Evolutionary conservation across 2,888 invertebrate genomes (phyloP).

Genomic region (Sarcophaga rosellei): DNA sequence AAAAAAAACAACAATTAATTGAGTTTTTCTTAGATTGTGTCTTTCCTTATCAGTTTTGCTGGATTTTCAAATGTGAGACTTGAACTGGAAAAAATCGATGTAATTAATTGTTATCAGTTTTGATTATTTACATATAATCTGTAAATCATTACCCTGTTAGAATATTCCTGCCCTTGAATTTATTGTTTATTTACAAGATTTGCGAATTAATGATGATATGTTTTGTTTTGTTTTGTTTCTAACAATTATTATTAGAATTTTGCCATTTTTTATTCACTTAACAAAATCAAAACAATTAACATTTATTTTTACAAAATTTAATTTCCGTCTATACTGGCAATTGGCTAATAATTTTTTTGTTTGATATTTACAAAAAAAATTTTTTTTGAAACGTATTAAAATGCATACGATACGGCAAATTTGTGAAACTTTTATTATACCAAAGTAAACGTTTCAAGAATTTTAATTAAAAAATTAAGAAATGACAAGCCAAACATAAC

Average conservation of each 20-base stretch:
- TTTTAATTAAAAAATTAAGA: background rate
- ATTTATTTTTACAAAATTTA: slow-evolving; percentile 26
- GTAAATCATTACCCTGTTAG: background rate
- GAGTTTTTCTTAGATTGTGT: too few species aligned
- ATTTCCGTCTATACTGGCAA: slow-evolving; percentile 48
- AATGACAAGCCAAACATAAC: background rate
- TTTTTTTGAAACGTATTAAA: background rate
- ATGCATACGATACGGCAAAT: background rate
- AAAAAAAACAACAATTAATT: too few species aligned
- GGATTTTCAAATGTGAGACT: background rate
- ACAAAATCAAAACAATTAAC: background rate
- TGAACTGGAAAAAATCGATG: background rate
- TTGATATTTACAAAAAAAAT: background rate
- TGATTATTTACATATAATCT: background rate
- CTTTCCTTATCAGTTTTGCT: too few species aligned
- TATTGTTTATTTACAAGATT: background rate
- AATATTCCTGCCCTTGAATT: background rate
- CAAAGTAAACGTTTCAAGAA: background rate
- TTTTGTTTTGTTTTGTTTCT: background rate
- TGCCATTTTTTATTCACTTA: background rate
- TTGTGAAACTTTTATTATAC: background rate
- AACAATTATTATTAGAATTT: background rate
- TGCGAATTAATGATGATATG: background rate
- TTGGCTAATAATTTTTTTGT: slow-evolving; percentile 34
- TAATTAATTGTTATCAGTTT: background rate